A percentile compares a stretch with the other conserved stretches of the same genome.
Evolutionary conservation across 2,113 vertebrate species (phyloP).

Genomic region (Apeltes quadracus): DNA sequence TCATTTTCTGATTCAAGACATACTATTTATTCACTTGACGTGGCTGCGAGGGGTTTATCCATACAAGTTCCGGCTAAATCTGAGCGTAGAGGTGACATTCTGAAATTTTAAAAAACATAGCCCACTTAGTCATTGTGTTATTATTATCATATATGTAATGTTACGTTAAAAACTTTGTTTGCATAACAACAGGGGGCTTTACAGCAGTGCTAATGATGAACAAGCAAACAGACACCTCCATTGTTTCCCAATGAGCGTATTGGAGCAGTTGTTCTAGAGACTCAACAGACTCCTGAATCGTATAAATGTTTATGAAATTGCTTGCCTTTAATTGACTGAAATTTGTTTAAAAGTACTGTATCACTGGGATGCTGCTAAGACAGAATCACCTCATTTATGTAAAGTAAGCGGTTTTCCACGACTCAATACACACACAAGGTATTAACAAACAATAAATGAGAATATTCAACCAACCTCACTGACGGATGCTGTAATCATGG

Average conservation of each 20-base stretch:
- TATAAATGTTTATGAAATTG: slow-evolving; percentile 30
- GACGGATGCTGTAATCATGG: background rate
- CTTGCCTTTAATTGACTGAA: slow-evolving; percentile 12
- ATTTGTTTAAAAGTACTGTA: slow-evolving; percentile 1
- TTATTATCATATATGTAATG: background rate
- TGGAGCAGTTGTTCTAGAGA: slow-evolving; percentile 21
- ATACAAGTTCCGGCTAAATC: slow-evolving; percentile 20
- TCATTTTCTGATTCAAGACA: too few relatives aligned
- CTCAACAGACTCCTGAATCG: slow-evolving; percentile 12
- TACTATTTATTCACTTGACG: slow-evolving; percentile 9
- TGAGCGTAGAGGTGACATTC: slow-evolving; percentile 23
- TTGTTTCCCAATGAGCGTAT: slow-evolving; percentile 5
- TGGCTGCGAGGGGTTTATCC: slow-evolving; percentile 17
- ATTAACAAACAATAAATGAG: slow-evolving; percentile 4
- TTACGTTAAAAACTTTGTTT: background rate
- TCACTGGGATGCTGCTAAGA: slow-evolving; percentile 12
- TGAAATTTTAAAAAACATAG: slow-evolving; percentile 12
- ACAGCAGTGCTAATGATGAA: slow-evolving; percentile 12
- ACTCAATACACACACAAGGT: background rate
- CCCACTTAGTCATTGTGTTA: background rate
- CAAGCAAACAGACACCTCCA: background rate
- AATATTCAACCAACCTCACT: slow-evolving; percentile 4
- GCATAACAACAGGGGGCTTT: slow-evolving; percentile 36
- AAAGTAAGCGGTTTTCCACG: slow-evolving; percentile 11
- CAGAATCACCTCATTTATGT: slow-evolving; percentile 9